Conservation (phyloP, 2,888 invertebrate species). For the Limulus polyphemus region DNA sequence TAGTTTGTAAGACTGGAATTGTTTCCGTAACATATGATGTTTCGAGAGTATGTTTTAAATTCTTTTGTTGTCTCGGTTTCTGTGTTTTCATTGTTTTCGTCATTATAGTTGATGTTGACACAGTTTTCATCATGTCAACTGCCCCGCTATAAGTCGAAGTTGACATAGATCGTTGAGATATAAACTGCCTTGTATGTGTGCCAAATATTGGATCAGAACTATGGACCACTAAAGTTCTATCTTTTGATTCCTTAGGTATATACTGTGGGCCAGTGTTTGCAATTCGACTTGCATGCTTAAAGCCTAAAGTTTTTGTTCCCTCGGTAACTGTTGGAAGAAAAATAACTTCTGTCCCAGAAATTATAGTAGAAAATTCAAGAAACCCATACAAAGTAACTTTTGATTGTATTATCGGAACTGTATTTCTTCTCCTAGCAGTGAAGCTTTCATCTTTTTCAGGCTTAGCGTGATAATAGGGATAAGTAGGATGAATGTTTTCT, state of each 20-base stretch:
- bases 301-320: neutral
- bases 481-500: too few relatives aligned
- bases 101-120: too few relatives aligned
- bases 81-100: neutral
- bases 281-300: too few relatives aligned
- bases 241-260: too few relatives aligned
- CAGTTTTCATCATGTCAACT: too few relatives aligned
- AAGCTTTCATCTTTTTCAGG: neutral
- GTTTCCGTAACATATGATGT: neutral
- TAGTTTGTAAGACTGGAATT: neutral
- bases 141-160: too few relatives aligned
- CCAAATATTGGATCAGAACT: too few relatives aligned
- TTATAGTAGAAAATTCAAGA: slow-evolving; percentile 81
- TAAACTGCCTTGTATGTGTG: too few relatives aligned
- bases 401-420: slow-evolving; percentile 46
- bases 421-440: slow-evolving; percentile 29
- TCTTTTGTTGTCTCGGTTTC: neutral
- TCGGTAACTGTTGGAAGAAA: slow-evolving; percentile 59
- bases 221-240: too few relatives aligned
- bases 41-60: slow-evolving; percentile 1
- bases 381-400: slow-evolving; percentile 57
- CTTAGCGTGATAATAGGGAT: neutral
- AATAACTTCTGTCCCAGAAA: slow-evolving; percentile 78
- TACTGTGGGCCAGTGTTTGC: too few relatives aligned
- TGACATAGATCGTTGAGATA: too few relatives aligned